A percentile compares a stretch with the other conserved stretches of the same genome.
These are phyloP conservation scores for Apamea anceps DNA, from an alignment of 2,888 invertebrate species.

Conservation along the genomic window DNA sequence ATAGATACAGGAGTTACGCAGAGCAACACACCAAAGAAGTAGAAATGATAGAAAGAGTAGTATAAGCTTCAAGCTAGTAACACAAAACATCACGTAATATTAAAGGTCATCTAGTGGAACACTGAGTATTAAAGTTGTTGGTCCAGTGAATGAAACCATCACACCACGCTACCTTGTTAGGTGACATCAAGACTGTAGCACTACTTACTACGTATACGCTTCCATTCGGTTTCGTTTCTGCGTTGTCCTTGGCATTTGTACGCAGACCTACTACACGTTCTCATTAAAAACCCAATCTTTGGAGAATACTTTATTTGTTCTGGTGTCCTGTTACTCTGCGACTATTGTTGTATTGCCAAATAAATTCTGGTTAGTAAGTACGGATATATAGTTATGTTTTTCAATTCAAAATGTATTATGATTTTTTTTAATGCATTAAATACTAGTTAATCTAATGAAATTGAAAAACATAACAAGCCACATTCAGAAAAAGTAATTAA, in stretches of 20 bases:
- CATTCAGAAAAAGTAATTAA: constrained; percentile 73
- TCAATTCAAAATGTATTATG: constrained; percentile 73
- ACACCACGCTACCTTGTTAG: constrained; percentile 87
- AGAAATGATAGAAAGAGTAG: constrained; percentile 74
- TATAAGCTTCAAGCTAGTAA: constrained; percentile 80
- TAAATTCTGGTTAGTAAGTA: constrained; percentile 87
- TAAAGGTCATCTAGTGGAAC: constrained; percentile 59
- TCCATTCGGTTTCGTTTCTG: constrained; percentile 72
- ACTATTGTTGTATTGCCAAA: constrained; percentile 84
- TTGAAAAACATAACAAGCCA: constrained; percentile 77
- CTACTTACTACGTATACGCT: constrained; percentile 82
- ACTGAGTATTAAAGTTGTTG: constrained; percentile 65
- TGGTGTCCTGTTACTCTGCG: constrained; percentile 84
- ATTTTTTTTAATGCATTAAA: constrained; percentile 9
- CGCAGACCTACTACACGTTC: constrained; percentile 74
- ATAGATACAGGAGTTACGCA: constrained; percentile 77
- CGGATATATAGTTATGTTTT: constrained; percentile 74
- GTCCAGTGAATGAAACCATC: constrained; percentile 82
- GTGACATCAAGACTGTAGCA: constrained; percentile 81
- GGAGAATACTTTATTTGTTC: constrained; percentile 80
- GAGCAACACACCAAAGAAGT: constrained; percentile 85
- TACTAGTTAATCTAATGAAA: constrained; percentile 65
- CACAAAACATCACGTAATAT: constrained; percentile 70
- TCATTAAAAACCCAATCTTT: constrained; percentile 87
- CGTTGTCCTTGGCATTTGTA: constrained; percentile 80